Conservation (phyloP, 2,797 vertebrate genomes). For the Sebastes diaconus region DNA sequence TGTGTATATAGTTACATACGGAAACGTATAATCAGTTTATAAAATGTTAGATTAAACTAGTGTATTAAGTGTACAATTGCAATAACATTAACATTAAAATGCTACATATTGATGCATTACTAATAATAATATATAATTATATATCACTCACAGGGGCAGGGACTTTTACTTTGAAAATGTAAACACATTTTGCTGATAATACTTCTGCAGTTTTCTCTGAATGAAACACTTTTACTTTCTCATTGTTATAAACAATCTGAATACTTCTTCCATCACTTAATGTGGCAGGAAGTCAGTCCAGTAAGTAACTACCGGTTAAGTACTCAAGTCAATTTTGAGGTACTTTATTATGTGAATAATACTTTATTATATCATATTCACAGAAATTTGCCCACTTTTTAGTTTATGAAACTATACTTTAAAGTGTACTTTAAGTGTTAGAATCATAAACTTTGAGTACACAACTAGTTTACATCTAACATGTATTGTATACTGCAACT, state of each 20-base stretch:
- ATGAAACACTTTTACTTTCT: background rate
- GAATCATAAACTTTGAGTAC: rapidly evolving
- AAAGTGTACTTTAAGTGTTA: too few species aligned
- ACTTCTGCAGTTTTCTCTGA: background rate
- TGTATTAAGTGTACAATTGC: background rate
- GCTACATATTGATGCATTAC: background rate
- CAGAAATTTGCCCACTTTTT: too few species aligned
- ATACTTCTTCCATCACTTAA: too few species aligned
- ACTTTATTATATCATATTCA: too few species aligned
- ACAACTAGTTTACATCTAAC: too few species aligned
- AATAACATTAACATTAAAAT: background rate
- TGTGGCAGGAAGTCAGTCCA: too few species aligned
- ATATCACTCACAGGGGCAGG: background rate
- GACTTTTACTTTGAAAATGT: too few species aligned
- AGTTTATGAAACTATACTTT: too few species aligned
- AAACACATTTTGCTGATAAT: background rate
- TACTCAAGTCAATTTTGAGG: too few species aligned
- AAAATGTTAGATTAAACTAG: background rate
- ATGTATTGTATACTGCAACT: too few species aligned
- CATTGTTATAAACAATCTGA: too few species aligned
- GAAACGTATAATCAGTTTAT: background rate
- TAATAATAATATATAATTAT: background rate
- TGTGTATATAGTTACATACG: background rate
- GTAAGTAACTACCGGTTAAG: too few species aligned
- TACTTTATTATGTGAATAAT: background rate